Evolutionary conservation across 1,140 invertebrate genomes (phyloP), one percentile per base, ranked within the genome.

Genomic region (Drosophila aff.): DNA sequence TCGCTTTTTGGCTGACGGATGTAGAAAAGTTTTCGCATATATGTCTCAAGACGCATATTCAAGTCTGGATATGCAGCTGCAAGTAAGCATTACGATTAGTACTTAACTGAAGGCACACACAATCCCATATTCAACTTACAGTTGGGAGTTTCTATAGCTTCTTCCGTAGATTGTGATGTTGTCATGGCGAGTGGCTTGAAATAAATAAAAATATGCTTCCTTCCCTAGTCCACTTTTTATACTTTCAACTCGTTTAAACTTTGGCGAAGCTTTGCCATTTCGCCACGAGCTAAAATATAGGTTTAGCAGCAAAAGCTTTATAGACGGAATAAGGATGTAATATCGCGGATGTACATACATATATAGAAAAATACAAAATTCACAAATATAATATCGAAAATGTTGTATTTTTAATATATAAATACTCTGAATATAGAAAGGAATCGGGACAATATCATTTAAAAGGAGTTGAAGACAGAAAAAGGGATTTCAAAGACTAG

Each of bases 1-100:
- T 6, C 0, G 15, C 9, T 38, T 23, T 50, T 16, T 23, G 4
- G 23, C 0, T 40, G 15, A 26, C 18, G 7, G 1, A 63, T 15
- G 3, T 44, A 58, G 9, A 46, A 77, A 8, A 80, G 5, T 7
- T 16, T 46, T 36, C 47, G 40, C 46, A 90, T 63, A 40, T 75
- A 72, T 11, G 10, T 13, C 10, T 90, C 79, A 11, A 90, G 52
- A 9, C 81, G 47, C 41, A 50, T 31, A 9, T 82, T 62, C 40
- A 85, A 55, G 38, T 74, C 66, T 4, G 64, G 43, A 49, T 78
- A 78, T 18, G 65, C 44, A 21, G 36, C 75, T 77, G 3, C 2
- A 33, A 15, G 8, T 0, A 1, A 15, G 0, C 0, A 23, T 18
- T 47, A 28, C n/a, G n/a, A n/a, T n/a, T n/a, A 36, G 6, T 43